A percentile compares a stretch with the other conserved stretches of the same genome.
These are phyloP conservation scores for Hippoglossus hippoglossus DNA, from an alignment of 2,797 vertebrate genomes.

Conservation along the genomic window DNA sequence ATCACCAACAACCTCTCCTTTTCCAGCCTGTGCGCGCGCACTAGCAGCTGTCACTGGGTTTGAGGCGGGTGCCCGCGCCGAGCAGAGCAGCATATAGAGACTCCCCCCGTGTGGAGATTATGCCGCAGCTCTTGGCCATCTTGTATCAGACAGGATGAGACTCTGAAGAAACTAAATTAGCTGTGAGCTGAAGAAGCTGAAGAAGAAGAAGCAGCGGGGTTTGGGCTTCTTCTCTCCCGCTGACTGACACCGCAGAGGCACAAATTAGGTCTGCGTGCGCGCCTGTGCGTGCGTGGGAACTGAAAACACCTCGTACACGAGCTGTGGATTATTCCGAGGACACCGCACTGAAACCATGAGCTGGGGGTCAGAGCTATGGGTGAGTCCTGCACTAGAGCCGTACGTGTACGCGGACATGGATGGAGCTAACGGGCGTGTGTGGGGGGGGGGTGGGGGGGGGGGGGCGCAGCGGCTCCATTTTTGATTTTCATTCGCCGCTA, in stretches of 20 bases:
- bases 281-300: not conserved
- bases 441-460: no score
- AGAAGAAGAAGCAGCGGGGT: not conserved
- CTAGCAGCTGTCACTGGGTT: slow-evolving; percentile 78
- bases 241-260: not conserved
- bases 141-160: slow-evolving; percentile 78
- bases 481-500: slow-evolving; percentile 14
- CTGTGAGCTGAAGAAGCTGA: not conserved
- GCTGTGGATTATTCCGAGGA: slow-evolving; percentile 84
- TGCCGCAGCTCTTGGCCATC: slow-evolving; percentile 68
- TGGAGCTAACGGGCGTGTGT: no score
- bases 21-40: slow-evolving; percentile 53
- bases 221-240: not conserved
- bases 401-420: no score
- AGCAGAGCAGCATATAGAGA: not conserved
- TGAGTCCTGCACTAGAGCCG: slow-evolving; percentile 67
- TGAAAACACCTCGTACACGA: slow-evolving; percentile 57
- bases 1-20: not conserved
- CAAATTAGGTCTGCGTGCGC: slow-evolving; percentile 45
- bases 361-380: slow-evolving; percentile 89
- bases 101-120: not conserved
- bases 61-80: slow-evolving; percentile 62
- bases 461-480: slow-evolving; percentile 19
- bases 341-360: slow-evolving; percentile 85
- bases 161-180: slow-evolving; percentile 45